Conservation (phyloP, 2,113 vertebrate species). For the Edolisoma coerulescens region DNA sequence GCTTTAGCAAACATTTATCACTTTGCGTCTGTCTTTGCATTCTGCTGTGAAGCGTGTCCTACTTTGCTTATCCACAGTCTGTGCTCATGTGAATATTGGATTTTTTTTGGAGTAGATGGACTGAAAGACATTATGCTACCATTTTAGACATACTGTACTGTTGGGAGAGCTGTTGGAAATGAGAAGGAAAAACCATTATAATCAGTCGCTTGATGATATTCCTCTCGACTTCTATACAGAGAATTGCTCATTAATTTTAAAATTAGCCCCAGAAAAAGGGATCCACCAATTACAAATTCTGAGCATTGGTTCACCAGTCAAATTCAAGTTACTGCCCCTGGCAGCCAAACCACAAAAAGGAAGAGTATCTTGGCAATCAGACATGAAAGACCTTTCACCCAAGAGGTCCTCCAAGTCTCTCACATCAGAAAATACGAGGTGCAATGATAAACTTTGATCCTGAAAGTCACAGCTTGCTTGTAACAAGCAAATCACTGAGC, state of each 20-base stretch:
- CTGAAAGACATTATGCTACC: background rate
- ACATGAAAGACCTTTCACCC: background rate
- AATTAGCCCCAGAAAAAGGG: background rate
- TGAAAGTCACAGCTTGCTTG: background rate
- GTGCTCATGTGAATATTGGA: background rate
- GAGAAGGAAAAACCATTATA: background rate
- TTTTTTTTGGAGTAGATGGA: background rate
- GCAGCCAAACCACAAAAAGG: background rate
- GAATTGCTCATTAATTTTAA: background rate
- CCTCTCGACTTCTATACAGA: background rate
- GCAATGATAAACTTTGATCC: background rate
- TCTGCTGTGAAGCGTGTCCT: background rate
- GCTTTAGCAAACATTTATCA: background rate
- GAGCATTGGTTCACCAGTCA: background rate
- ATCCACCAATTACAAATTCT: background rate
- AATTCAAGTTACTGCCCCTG: background rate
- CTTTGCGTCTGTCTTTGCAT: background rate
- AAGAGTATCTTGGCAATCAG: background rate
- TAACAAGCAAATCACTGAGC: background rate
- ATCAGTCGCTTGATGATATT: background rate
- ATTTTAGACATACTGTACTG: background rate
- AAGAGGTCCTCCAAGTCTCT: background rate
- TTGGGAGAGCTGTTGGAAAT: background rate
- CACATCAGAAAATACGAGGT: background rate
- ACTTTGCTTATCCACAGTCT: background rate